Conservation (phyloP, 1,140 invertebrate genomes). For the Matsumurasca onukii region DNA sequence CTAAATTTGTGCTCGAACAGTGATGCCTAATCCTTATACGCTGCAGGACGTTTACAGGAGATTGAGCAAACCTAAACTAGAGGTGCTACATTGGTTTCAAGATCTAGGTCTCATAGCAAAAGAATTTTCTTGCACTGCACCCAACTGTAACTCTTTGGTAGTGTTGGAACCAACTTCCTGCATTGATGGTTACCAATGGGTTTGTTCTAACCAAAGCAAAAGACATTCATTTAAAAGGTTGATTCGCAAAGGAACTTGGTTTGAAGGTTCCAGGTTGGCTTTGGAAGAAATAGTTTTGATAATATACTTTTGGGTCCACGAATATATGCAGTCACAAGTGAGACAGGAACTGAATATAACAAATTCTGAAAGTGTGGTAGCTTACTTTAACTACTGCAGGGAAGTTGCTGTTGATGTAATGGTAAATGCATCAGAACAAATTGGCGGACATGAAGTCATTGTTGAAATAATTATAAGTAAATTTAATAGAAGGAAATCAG, state of each 20-base stretch:
- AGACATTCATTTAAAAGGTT: constrained; percentile 27
- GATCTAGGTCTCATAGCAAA: constrained; percentile 18
- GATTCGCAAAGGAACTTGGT: constrained; percentile 26
- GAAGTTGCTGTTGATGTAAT: constrained; percentile 30
- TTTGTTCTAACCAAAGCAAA: constrained; percentile 19
- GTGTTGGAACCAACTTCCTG: constrained; percentile 2
- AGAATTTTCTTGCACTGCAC: constrained; percentile 4
- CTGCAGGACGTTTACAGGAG: constrained; percentile 18
- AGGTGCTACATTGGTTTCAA: constrained; percentile 27
- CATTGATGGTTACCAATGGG: constrained; percentile 25
- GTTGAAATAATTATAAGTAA: constrained; percentile 26
- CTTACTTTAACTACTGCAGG: constrained; percentile 23
- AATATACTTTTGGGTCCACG: constrained; percentile 26
- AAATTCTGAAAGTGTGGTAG: constrained; percentile 28
- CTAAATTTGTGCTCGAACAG: no score
- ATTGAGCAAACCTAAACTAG: constrained; percentile 20
- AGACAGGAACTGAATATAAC: constrained; percentile 28
- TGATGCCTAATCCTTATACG: constrained; percentile 24
- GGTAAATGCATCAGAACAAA: constrained; percentile 5
- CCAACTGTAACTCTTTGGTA: constrained; percentile 9
- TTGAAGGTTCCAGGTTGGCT: constrained; percentile 23
- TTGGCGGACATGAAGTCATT: neutral
- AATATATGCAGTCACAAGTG: constrained; percentile 25
- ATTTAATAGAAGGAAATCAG: constrained; percentile 22
- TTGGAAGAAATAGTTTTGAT: constrained; percentile 28